phyloP scores from a whole-genome alignment of 2,888 invertebrate species.

The Lapara coniferarum region DNA sequence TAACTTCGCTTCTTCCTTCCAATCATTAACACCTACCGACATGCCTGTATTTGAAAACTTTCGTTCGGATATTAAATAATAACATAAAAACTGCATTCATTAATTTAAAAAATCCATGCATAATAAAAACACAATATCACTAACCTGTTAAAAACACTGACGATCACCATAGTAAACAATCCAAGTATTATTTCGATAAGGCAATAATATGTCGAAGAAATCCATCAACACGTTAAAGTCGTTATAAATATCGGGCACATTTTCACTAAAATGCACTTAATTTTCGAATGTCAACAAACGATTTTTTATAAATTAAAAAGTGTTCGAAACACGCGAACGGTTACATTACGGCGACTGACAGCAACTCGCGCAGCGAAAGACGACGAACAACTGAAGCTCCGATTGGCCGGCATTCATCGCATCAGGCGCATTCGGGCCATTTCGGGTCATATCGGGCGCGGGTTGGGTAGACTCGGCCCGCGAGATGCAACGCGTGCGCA shows the following conservation, averaged over 20 bases:
- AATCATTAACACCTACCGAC: slow-evolving; percentile 22
- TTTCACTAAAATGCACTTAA: slow-evolving; percentile 70
- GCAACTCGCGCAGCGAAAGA: slow-evolving; percentile 50
- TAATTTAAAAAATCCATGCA: not conserved
- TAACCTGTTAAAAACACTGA: slow-evolving; percentile 81
- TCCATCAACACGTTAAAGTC: slow-evolving; percentile 54
- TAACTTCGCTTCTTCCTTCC: slow-evolving; percentile 5
- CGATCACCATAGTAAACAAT: slow-evolving; percentile 81
- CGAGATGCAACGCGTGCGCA: slow-evolving; percentile 65
- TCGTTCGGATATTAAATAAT: not conserved
- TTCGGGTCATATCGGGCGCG: slow-evolving; percentile 29
- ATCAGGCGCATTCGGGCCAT: slow-evolving; percentile 29
- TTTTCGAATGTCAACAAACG: slow-evolving; percentile 54
- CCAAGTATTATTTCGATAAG: slow-evolving; percentile 57
- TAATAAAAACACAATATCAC: slow-evolving; percentile 38
- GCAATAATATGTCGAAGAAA: slow-evolving; percentile 37
- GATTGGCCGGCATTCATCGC: slow-evolving; percentile 54
- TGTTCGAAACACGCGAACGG: slow-evolving; percentile 52
- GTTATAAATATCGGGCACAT: slow-evolving; percentile 63
- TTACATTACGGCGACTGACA: slow-evolving; percentile 54
- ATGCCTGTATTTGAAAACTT: not conserved
- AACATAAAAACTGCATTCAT: slow-evolving; percentile 6
- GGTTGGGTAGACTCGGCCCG: slow-evolving; percentile 38
- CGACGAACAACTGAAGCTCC: slow-evolving; percentile 63
- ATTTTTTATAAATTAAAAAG: slow-evolving; percentile 42